Base-by-base conservation (phyloP, 2,888 invertebrate species). In the Didymodactylos carnosus region DNA sequence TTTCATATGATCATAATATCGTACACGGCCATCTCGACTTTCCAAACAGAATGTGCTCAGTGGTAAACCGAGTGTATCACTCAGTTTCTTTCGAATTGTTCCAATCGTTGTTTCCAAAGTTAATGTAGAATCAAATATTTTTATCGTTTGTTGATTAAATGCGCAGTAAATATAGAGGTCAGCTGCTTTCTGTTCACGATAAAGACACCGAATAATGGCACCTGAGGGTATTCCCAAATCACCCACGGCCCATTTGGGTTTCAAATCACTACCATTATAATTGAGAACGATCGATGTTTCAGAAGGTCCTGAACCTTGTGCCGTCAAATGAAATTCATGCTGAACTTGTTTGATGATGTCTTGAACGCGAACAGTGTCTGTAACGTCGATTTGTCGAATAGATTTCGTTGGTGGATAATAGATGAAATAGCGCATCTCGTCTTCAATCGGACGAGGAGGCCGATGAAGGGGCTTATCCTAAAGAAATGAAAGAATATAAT, bases 201-300 rank as follows among this genome's bases (percentile, higher is more conserved):
- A 78, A 72, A 79, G 77, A 6, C 80, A 78, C 53, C 78, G 77
- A 39, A 83, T 76, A 11, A 81, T 83, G 7, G 81, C 79, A 1
- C 82, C 82, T 0, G 81, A 79, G 25, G 79, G 75, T 69, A 83
- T 80, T 8, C 81, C 81, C 16, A 83, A 77, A 72, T 83, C 83
- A 0, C 79, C 78, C 72, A 83, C 78, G 53, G 80, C 77, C 82
- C 82, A 83, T 29, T 77, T 53, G 74, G 82, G 81, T 11, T 78
- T 78, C 14, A 83, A 78, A 46, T 82, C 80, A 1, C 81, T 78
- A 2, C 82, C 82, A 70, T 78, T 79, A 75, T 81, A 82, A n/a
- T 78, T 79, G 23, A 83, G 76, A 23, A 80, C 79, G 49, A 83
- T 35, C 6, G 62, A 62, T 19, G 25, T 62, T n/a, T 62, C 62